These are phyloP conservation scores for Corbicula japonica DNA, from an alignment of 2,888 invertebrate species.

Conservation along the genomic window DNA sequence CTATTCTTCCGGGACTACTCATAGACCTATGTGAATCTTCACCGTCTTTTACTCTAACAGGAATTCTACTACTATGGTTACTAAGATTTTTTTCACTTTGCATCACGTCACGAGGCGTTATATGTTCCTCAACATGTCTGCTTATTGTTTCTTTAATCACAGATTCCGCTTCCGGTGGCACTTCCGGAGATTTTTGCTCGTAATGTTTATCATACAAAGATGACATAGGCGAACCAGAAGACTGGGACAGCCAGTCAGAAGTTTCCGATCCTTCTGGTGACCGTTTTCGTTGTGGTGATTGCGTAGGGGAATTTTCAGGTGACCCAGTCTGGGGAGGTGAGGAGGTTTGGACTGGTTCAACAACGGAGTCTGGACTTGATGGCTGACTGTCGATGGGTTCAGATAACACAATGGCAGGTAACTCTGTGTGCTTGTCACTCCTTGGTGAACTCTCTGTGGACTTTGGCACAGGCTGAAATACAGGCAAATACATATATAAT, in stretches of 20 bases:
- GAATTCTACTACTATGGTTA: constrained; percentile 64
- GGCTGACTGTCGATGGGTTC: constrained; percentile 16
- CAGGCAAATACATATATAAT: background rate
- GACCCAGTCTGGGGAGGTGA: constrained; percentile 22
- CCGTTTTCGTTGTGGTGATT: constrained; percentile 49
- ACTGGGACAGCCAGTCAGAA: constrained; percentile 65
- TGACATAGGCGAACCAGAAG: constrained; percentile 64
- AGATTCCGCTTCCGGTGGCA: constrained; percentile 61
- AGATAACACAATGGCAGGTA: constrained; percentile 58
- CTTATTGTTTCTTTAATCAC: constrained; percentile 73
- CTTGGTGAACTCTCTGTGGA: background rate
- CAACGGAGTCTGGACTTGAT: constrained; percentile 21
- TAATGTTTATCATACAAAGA: constrained; percentile 53
- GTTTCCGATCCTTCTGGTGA: constrained; percentile 58
- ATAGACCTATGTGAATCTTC: constrained; percentile 48
- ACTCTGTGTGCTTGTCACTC: constrained; percentile 17
- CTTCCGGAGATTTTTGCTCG: constrained; percentile 46
- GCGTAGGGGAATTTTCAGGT: constrained; percentile 55
- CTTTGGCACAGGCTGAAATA: constrained; percentile 34
- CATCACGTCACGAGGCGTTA: constrained; percentile 59
- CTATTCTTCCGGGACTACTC: constrained; percentile 54
- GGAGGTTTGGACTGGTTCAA: constrained; percentile 23
- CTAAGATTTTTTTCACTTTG: constrained; percentile 22
- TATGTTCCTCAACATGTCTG: constrained; percentile 70
- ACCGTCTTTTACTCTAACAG: constrained; percentile 59